A percentile compares a stretch with the other conserved stretches of the same genome.
These are phyloP conservation scores for Chrysolina americana DNA, from an alignment of 2,888 invertebrate species.

Conservation along the genomic window DNA sequence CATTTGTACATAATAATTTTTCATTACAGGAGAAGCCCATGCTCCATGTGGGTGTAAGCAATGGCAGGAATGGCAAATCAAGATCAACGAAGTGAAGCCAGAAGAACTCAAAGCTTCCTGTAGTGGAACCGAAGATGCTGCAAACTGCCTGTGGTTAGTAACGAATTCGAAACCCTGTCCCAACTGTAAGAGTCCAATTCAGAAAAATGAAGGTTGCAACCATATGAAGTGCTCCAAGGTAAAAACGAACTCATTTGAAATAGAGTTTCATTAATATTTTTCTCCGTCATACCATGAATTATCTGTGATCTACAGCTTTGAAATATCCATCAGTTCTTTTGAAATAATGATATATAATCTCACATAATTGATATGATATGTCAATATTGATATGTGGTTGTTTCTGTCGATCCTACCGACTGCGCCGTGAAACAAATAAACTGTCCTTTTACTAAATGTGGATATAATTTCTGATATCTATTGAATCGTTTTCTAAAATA, in stretches of 20 bases:
- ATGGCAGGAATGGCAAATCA: slow-evolving; percentile 74
- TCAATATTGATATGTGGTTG: no score
- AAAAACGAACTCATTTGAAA: slow-evolving; percentile 29
- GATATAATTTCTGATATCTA: no score
- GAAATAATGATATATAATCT: no score
- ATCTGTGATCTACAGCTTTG: no score
- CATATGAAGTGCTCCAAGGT: slow-evolving; percentile 83
- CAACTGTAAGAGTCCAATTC: slow-evolving; percentile 80
- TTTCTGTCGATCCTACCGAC: background rate
- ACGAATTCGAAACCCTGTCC: slow-evolving; percentile 81
- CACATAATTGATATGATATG: no score
- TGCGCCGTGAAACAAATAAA: background rate
- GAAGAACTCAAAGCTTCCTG: slow-evolving; percentile 73
- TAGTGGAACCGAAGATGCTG: slow-evolving; percentile 74
- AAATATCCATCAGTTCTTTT: no score
- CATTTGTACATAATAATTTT: background rate
- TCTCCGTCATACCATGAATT: no score
- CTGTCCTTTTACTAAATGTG: no score
- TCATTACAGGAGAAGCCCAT: slow-evolving; percentile 73
- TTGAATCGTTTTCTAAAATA: no score
- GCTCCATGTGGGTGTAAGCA: slow-evolving; percentile 78
- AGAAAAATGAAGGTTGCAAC: slow-evolving; percentile 82
- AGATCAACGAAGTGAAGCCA: slow-evolving; percentile 77
- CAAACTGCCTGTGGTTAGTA: slow-evolving; percentile 79
- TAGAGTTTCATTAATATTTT: no score